Evolutionary conservation across 2,797 vertebrate species (phyloP).

Genomic region (Oreortyx pictus): DNA sequence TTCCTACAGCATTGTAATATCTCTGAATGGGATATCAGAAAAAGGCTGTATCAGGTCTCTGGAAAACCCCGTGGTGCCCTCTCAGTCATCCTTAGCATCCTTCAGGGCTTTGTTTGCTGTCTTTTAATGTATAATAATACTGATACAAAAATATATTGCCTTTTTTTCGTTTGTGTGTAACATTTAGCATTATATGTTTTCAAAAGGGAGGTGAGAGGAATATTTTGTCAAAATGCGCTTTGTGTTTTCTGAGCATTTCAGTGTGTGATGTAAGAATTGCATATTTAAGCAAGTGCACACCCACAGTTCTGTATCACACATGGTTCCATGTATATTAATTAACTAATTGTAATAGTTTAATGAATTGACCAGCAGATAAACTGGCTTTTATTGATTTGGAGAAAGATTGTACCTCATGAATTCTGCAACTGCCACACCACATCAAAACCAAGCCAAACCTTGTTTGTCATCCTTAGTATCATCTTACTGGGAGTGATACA

Average conservation of each 20-base stretch:
- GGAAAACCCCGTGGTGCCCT: background rate
- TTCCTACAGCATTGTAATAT: rapidly evolving
- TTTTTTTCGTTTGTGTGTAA: background rate
- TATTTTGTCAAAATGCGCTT: background rate
- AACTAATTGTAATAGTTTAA: background rate
- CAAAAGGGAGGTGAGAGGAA: background rate
- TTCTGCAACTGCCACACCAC: background rate
- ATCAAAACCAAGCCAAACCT: background rate
- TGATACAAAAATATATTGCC: background rate
- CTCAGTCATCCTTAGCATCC: background rate
- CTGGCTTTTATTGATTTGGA: background rate
- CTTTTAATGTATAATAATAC: background rate
- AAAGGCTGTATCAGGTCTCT: background rate
- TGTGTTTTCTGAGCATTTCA: background rate
- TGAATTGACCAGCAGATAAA: background rate
- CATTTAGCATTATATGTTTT: background rate
- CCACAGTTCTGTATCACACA: background rate
- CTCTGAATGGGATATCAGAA: background rate
- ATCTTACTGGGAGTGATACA: background rate
- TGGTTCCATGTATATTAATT: background rate
- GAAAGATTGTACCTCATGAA: background rate
- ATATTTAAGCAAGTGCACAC: background rate
- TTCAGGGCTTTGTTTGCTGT: background rate
- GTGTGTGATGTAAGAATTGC: background rate
- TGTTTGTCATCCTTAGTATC: background rate